Conservation (phyloP, 2,888 invertebrate genomes). For the Spilosoma lubricipeda region DNA sequence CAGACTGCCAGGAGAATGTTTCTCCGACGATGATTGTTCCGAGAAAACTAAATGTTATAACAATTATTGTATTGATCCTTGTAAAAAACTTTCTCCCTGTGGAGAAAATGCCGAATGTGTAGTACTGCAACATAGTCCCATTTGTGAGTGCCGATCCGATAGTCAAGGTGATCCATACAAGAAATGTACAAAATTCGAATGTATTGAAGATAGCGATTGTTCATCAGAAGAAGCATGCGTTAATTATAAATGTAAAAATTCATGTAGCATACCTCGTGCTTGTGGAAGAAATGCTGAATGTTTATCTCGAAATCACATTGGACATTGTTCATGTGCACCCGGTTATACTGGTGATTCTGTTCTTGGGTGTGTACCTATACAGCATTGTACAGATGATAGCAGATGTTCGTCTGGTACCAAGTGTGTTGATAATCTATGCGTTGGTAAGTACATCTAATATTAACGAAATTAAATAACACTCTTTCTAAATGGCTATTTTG, state of each 20-base stretch:
- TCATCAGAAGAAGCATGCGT: constrained; percentile 90
- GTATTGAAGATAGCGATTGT: constrained; percentile 92
- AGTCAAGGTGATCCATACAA: constrained; percentile 91
- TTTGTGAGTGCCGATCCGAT: constrained; percentile 91
- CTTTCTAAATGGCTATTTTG: neutral
- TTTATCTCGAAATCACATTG: constrained; percentile 91
- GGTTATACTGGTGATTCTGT: constrained; percentile 95
- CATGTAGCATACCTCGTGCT: constrained; percentile 92
- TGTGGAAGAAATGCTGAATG: constrained; percentile 94
- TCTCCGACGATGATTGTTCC: constrained; percentile 92
- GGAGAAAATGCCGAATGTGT: constrained; percentile 92
- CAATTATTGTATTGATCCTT: constrained; percentile 92
- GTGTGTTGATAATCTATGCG: constrained; percentile 93
- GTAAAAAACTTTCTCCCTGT: constrained; percentile 88
- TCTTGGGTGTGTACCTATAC: constrained; percentile 93
- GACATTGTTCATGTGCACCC: constrained; percentile 93
- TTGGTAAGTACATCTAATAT: constrained; percentile 80
- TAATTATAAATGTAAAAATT: constrained; percentile 92
- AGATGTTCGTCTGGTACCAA: constrained; percentile 95
- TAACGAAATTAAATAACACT: neutral
- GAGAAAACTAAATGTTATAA: constrained; percentile 91
- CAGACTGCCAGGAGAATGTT: constrained; percentile 93
- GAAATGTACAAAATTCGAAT: constrained; percentile 91
- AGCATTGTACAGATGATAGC: constrained; percentile 92
- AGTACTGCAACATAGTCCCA: constrained; percentile 89